Evolutionary conservation across 2,113 vertebrate species (phyloP), one percentile per base, ranked within the genome.

Genomic region (Perognathus longimembris): DNA sequence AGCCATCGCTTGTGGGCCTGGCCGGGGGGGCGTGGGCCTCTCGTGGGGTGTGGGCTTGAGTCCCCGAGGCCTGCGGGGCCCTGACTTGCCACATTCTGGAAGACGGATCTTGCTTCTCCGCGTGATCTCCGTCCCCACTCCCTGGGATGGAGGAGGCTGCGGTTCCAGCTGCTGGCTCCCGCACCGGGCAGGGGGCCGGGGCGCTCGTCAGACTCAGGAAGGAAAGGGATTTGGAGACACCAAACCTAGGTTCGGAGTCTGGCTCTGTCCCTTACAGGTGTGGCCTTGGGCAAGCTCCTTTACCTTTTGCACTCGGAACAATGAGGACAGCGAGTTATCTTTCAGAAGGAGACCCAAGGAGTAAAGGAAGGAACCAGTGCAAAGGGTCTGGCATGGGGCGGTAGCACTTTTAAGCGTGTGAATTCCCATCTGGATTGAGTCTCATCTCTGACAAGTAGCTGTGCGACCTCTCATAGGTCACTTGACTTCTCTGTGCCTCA

Each of bases 91-190:
- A 38, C 64, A 12, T 73, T 66, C 66, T 32, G 20, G 30, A 76
- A 91, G 73, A 54, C 5, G 57, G 34, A 42, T 7, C 70, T 59
- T 63, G 61, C 70, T 69, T 89, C 28, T 59, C 73, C 34, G 21
- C 70, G 75, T 90, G 74, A 14, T 3, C 9, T 83, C 75, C 5
- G 2, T 70, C 8, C 32, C n/a, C 24, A 34, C 40, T 38, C 50
- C 64, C 50, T 30, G 8, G 28, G 18, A 32, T 3, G 17, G 1
- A 40, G 6, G 70, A 36, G 30, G 73, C 20, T 88, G 28, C 20
- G 71, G 45, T 54, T 92, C 92, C 34, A 38, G 69, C n/a, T 76
- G 54, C 73, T 75, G 71, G 42, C 83, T 94, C 59, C 78, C 14
- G 3, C 18, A 38, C 40, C 64, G 50, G 45, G 26, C 42, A 18